A percentile compares a stretch with the other conserved stretches of the same genome.
phyloP scores from a whole-genome alignment of 2,797 vertebrate genomes.

The Liparis tanakae region DNA sequence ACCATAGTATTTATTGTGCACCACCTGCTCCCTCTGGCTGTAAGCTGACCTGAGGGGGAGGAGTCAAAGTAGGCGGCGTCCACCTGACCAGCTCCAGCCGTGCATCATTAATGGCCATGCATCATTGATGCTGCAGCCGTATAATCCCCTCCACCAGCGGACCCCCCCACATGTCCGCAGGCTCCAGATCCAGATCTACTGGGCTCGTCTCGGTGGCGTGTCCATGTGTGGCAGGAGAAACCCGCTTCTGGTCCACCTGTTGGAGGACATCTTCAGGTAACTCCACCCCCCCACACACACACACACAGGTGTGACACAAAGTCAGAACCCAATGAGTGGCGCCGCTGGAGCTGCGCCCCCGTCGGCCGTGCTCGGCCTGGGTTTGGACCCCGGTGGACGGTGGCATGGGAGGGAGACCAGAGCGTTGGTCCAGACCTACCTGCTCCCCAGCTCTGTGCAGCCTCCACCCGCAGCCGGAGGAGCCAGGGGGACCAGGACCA shows the following conservation, averaged over 20 bases:
- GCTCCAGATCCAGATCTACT: slow-evolving; percentile 7
- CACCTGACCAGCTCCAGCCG: slow-evolving; percentile 63
- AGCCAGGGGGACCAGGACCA: not conserved
- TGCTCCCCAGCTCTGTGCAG: slow-evolving; percentile 52
- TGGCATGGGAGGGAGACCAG: slow-evolving; percentile 58
- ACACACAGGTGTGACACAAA: slow-evolving; percentile 21
- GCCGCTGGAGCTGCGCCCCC: slow-evolving; percentile 38
- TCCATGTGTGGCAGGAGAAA: not conserved
- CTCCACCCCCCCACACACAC: not conserved
- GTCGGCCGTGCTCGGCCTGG: slow-evolving; percentile 40
- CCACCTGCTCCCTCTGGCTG: slow-evolving; percentile 58
- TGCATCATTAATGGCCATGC: slow-evolving; percentile 81
- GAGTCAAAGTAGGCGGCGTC: slow-evolving; percentile 52
- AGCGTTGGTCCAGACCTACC: slow-evolving; percentile 48
- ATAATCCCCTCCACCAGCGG: slow-evolving; percentile 23
- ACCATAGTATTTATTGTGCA: slow-evolving; percentile 3
- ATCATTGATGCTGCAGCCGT: slow-evolving; percentile 75
- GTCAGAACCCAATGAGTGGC: slow-evolving; percentile 62
- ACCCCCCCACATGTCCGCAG: slow-evolving; percentile 27
- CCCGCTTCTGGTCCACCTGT: not conserved
- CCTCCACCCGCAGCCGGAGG: slow-evolving; percentile 34
- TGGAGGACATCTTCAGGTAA: not conserved
- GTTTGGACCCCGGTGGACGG: slow-evolving; percentile 44
- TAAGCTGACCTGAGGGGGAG: slow-evolving; percentile 68
- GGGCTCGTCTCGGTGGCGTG: not conserved